A percentile compares a stretch with the other conserved stretches of the same genome.
phyloP scores from a whole-genome alignment of 2,888 invertebrate genomes.

The Spisula subtruncata region DNA sequence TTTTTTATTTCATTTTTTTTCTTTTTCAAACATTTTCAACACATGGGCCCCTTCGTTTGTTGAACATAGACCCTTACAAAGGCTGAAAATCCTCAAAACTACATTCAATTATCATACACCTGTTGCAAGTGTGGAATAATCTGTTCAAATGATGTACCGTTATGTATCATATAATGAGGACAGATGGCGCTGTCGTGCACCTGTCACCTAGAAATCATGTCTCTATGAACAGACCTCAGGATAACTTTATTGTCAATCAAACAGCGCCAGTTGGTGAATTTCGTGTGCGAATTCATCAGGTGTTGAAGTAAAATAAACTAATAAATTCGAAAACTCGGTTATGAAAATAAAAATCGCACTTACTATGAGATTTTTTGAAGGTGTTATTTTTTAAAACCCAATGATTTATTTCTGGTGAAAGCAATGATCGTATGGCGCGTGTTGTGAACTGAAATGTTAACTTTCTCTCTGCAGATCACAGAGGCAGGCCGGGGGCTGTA shows the following conservation, averaged over 20 bases:
- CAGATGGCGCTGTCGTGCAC: constrained; percentile 51
- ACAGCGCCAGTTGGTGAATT: constrained; percentile 22
- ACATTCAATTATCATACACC: constrained; percentile 8
- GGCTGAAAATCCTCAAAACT: not conserved
- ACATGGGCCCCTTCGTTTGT: not conserved
- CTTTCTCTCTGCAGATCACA: too few species aligned
- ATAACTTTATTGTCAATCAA: constrained; percentile 30
- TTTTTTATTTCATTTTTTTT: not conserved
- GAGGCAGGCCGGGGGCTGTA: too few species aligned
- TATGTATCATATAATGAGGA: constrained; percentile 42
- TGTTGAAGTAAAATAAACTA: not conserved
- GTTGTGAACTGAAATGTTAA: too few species aligned
- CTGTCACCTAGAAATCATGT: constrained; percentile 44
- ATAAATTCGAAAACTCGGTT: not conserved
- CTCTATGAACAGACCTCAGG: constrained; percentile 10
- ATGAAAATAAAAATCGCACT: not conserved
- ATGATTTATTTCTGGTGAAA: too few species aligned
- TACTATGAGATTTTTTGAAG: not conserved
- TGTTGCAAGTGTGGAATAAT: constrained; percentile 7
- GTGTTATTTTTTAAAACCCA: too few species aligned
- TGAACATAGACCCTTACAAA: not conserved
- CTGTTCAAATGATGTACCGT: constrained; percentile 49
- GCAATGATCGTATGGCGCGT: too few species aligned
- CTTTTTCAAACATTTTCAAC: not conserved
- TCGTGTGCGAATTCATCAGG: constrained; percentile 26